These are phyloP conservation scores for Parus major DNA, from an alignment of 2,113 vertebrate genomes.

Conservation along the genomic window DNA sequence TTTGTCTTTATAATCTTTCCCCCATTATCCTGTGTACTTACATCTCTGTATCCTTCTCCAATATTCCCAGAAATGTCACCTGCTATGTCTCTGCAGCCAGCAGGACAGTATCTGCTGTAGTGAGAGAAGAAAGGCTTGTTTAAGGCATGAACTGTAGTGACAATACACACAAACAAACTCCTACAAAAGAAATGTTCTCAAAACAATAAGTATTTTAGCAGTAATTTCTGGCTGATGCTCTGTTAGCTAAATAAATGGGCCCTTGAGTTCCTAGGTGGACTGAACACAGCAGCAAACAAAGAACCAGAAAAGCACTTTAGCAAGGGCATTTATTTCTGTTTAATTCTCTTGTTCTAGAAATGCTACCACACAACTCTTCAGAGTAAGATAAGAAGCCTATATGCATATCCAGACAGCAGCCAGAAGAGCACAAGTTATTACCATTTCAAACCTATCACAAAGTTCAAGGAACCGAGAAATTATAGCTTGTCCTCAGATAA, in stretches of 20 bases:
- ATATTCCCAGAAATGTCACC: conserved; percentile 85
- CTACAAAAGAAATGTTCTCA: background rate
- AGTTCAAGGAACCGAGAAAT: conserved; percentile 37
- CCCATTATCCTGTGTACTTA: conserved; percentile 70
- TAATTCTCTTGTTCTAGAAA: conserved; percentile 3
- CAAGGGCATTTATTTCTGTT: conserved; percentile 5
- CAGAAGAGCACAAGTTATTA: conserved; percentile 9
- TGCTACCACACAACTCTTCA: background rate
- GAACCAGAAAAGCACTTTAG: background rate
- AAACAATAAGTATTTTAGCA: background rate
- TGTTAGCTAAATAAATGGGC: background rate
- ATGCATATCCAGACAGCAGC: background rate
- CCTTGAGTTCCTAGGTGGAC: background rate
- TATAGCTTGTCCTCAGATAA: conserved; percentile 44
- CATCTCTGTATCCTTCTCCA: conserved; percentile 85
- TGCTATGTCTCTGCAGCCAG: conserved; percentile 82
- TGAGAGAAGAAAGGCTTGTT: conserved; percentile 1
- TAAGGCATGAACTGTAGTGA: background rate
- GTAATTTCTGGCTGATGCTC: background rate
- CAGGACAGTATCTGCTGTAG: conserved; percentile 86
- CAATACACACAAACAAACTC: background rate
- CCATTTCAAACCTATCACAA: conserved; percentile 36
- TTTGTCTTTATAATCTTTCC: background rate
- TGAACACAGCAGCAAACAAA: background rate
- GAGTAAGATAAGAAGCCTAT: conserved; percentile 1